Conservation (phyloP, 2,113 vertebrate species). For the Eulemur macaco region DNA sequence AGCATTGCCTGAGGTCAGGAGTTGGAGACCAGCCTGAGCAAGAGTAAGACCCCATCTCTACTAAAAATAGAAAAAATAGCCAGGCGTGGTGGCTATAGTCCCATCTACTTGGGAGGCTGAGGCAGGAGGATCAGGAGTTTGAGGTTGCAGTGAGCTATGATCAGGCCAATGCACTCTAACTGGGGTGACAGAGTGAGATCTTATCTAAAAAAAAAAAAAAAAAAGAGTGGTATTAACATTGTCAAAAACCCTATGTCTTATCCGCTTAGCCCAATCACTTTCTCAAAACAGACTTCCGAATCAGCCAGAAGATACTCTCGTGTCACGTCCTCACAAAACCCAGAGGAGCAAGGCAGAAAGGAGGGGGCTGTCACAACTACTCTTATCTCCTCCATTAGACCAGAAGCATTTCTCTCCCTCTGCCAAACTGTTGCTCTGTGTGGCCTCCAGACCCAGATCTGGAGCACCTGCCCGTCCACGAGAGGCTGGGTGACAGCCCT, state of each 20-base stretch:
- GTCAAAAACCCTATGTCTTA: not conserved
- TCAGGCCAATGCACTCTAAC: too few relatives aligned
- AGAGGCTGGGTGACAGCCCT: not conserved
- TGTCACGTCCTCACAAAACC: not conserved
- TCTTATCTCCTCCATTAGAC: not conserved
- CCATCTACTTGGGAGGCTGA: too few relatives aligned
- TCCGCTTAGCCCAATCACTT: not conserved
- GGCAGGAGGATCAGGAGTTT: too few relatives aligned
- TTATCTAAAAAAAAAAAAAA: too few relatives aligned
- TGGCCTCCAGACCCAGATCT: not conserved
- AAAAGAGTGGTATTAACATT: not conserved
- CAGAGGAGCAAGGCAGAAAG: not conserved
- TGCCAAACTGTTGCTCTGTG: not conserved
- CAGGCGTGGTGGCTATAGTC: too few relatives aligned
- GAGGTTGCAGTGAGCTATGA: too few relatives aligned
- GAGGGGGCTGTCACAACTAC: accelerated
- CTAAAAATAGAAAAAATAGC: too few relatives aligned
- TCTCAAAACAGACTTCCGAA: not conserved
- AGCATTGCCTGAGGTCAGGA: too few relatives aligned
- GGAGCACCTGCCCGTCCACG: not conserved
- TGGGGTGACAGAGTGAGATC: too few relatives aligned
- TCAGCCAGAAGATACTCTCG: not conserved
- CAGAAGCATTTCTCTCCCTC: not conserved
- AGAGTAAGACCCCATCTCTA: too few relatives aligned
- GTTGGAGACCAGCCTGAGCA: too few relatives aligned